Evolutionary conservation across 92 coral and sea anemone genomes (phyloP), one percentile per base, ranked within the genome.

Genomic region (Metridium senile): DNA sequence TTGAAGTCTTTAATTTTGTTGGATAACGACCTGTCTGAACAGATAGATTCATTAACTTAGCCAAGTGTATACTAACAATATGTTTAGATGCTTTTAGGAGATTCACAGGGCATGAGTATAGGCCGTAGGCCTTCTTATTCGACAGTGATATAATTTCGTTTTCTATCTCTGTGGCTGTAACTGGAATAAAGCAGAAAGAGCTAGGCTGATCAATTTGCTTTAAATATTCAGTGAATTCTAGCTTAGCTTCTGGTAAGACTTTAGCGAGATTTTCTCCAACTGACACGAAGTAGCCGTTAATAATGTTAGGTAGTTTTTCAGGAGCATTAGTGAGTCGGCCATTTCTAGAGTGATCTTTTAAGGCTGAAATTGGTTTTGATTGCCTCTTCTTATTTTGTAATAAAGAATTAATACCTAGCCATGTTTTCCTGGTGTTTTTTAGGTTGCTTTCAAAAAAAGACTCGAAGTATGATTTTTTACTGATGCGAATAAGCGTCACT

Each of bases 401-500:
- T 71, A 84, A 53, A 47, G 35, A 62, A 51, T 84, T 71, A 23
- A 84, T 71, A 23, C 84, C 84, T 58, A 66, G 71, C 88, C 84
- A 84, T 20, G 88, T 84, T 71, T 84, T 83, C 33, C 79, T 78
- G 58, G 74, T 49, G 32, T 84, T 84, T 16, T 71, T 67, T 71
- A 63, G 10, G 71, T 77, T 84, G 35, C 29, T 78, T 20, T 46
- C 52, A 78, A 84, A 84, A 54, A 47, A 78, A 73, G 54, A 32
- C 30, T 53, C 52, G 35, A 53, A 84, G 26, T 86, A 75, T 58
- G 59, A 58, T 74, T 69, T 81, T 70, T 86, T 86, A 61, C 82
- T 74, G 53, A 80, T 22, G 62, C 90, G 71, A 32, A 69, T 63
- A 29, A 86, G 81, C 11, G 81, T 56, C 29, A 63, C 53, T 25